phyloP scores from a whole-genome alignment of 2,797 vertebrate genomes.

The Peromyscus eremicus region DNA sequence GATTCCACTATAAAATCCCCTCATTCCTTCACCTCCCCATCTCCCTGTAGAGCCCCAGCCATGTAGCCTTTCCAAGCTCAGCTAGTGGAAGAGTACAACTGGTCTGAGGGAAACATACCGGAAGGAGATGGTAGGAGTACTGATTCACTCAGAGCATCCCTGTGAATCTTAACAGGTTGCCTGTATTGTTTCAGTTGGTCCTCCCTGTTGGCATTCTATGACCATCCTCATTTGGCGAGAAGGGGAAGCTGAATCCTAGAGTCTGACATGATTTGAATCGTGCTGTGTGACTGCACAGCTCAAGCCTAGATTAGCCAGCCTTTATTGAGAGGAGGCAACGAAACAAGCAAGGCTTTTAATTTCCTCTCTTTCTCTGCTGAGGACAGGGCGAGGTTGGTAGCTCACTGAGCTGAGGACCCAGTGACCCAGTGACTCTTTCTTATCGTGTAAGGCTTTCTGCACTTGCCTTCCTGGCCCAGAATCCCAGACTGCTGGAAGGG shows the following conservation, averaged over 20 bases:
- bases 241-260: background rate
- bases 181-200: background rate
- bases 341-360: background rate
- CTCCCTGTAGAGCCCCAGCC: background rate
- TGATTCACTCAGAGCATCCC: background rate
- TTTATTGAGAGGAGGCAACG: background rate
- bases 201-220: background rate
- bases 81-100: background rate
- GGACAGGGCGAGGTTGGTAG: background rate
- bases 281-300: background rate
- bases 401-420: background rate
- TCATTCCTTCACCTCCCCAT: background rate
- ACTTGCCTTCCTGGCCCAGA: background rate
- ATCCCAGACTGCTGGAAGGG: background rate
- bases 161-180: background rate
- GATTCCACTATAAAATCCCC: background rate
- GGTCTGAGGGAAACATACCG: background rate
- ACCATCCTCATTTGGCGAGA: background rate
- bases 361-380: background rate
- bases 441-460: background rate
- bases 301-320: background rate
- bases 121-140: background rate
- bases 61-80: background rate
- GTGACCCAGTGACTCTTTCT: background rate
- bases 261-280: slow-evolving; percentile 31